phyloP scores from a whole-genome alignment of 2,888 invertebrate species.

The Mechanitis messenoides region DNA sequence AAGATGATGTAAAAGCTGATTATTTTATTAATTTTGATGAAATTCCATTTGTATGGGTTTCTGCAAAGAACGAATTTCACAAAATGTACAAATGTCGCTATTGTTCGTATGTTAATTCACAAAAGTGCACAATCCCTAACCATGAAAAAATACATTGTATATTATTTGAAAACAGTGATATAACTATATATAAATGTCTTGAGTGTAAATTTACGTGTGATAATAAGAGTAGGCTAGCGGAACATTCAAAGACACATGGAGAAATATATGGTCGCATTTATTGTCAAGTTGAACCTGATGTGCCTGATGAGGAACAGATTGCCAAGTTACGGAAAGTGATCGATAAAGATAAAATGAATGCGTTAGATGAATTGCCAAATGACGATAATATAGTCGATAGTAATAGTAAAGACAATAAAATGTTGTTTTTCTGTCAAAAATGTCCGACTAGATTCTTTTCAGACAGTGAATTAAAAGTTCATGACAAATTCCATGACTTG shows the following conservation, averaged over 20 bases:
- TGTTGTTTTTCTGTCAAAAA: constrained; percentile 85
- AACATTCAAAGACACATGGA: constrained; percentile 85
- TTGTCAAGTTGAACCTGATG: constrained; percentile 80
- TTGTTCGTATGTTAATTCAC: constrained; percentile 89
- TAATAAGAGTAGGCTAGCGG: constrained; percentile 81
- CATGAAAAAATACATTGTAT: constrained; percentile 88
- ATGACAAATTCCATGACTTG: constrained; percentile 82
- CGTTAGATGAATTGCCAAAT: constrained; percentile 40
- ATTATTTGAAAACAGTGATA: constrained; percentile 69
- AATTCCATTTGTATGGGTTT: constrained; percentile 86
- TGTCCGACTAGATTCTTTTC: constrained; percentile 91
- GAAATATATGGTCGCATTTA: constrained; percentile 83
- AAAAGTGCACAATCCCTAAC: constrained; percentile 86
- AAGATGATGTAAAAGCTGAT: constrained; percentile 40
- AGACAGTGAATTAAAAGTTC: constrained; percentile 83
- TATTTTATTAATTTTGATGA: constrained; percentile 70
- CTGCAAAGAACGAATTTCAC: constrained; percentile 81
- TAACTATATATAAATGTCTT: constrained; percentile 79
- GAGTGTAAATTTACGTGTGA: constrained; percentile 89
- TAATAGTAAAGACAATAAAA: constrained; percentile 53
- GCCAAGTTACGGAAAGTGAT: constrained; percentile 59
- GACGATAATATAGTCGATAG: constrained; percentile 40
- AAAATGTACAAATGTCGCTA: constrained; percentile 91
- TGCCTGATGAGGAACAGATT: constrained; percentile 82
- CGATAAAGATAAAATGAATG: constrained; percentile 54